Evolutionary conservation across 2,888 invertebrate species (phyloP), one percentile per base, ranked within the genome.

Genomic region (Drosophila tanythrix): DNA sequence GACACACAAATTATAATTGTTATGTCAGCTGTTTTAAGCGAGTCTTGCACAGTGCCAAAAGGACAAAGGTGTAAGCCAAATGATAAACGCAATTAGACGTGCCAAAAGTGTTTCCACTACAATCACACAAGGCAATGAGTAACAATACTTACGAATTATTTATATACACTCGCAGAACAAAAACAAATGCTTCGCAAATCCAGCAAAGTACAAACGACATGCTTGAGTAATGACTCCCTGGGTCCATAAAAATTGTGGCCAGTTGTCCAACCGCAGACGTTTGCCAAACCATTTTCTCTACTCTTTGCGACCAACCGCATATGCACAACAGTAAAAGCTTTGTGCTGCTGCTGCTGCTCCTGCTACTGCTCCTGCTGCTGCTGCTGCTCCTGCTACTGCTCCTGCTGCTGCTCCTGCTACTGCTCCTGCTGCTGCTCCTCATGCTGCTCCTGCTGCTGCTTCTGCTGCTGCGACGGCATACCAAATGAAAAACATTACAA

Each of bases 401-500:
- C 10, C 8, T 31, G 31, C 10, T 35, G 13, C 35, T 35, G 35
- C 35, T 35, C 13, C 35, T 35, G 0, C 11, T 35, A 0, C 1
- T 13, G 4, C 13, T 33, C 11, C 33, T 35, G 13, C 35, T 35
- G n/a, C n/a, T n/a, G n/a, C n/a, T n/a, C n/a, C n/a, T n/a, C n/a
- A n/a, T n/a, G 1, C 35, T 35, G 6, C 15, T 36, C 0, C 36
- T 36, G 2, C 6, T 15, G 6, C 15, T 15, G 7, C 36, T 18
- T 10, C 2, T 13, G 43, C 13, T 43, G 13, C 50, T 31, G 18
- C 25, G 21, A 40, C 7, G 46, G 61, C 64, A 62, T 53, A 33
- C 59, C 60, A 81, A 83, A 83, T 74, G 83, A 67, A 71, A 76
- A 81, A 74, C 81, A 76, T 81, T 76, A 80, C 70, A 83, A 83